Evolutionary conservation across 2,113 vertebrate genomes (phyloP).

Genomic region (Varanus salvator): DNA sequence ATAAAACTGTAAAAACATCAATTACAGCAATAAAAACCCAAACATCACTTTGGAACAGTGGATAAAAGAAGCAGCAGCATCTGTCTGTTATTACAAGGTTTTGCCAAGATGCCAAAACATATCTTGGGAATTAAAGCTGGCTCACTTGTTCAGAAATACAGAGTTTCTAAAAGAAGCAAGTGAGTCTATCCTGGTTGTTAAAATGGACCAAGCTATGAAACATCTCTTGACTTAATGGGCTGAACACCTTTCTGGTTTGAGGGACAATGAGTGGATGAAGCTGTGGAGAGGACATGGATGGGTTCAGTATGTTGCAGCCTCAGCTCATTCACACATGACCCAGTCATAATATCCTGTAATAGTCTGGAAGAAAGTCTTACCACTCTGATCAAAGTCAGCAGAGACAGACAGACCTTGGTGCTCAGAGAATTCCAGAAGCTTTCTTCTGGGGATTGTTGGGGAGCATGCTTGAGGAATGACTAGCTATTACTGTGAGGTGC

Average conservation of each 20-base stretch:
- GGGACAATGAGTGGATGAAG: not conserved
- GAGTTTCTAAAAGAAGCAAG: not conserved
- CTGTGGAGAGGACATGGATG: not conserved
- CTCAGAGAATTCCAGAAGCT: not conserved
- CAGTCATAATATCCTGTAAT: not conserved
- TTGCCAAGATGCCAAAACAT: not conserved
- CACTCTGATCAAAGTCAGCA: not conserved
- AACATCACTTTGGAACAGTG: not conserved
- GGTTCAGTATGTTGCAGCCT: not conserved
- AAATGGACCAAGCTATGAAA: not conserved
- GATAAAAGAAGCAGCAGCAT: not conserved
- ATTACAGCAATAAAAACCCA: not conserved
- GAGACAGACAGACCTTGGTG: not conserved
- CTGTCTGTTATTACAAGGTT: not conserved
- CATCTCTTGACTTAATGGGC: not conserved
- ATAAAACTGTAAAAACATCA: not conserved
- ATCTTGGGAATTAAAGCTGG: not conserved
- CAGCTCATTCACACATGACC: not conserved
- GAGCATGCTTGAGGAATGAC: not conserved
- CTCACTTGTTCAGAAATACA: not conserved
- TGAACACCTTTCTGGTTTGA: not conserved
- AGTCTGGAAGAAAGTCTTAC: not conserved
- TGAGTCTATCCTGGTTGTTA: not conserved
- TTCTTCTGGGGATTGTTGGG: not conserved
- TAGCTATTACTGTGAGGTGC: not conserved